Percentiles rank a stretch among this genome's conserved stretches.
Conservation (phyloP, 2,888 invertebrate genomes). For the Odontocerum albicorne region DNA sequence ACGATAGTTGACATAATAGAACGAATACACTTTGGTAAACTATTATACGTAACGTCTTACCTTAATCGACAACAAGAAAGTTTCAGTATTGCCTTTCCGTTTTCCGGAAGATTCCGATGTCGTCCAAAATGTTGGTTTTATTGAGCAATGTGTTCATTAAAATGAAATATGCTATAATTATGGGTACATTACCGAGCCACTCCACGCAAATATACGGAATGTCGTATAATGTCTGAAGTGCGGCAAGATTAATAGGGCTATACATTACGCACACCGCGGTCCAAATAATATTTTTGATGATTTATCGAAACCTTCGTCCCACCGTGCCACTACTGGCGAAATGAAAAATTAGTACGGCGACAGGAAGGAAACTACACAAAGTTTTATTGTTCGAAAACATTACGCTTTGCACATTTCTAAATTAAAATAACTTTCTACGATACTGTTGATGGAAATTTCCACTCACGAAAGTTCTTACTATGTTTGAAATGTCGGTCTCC, state of each 20-base stretch:
- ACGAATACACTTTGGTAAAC: neutral
- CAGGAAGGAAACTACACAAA: too few species aligned
- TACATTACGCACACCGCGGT: constrained; percentile 17
- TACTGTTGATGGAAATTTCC: too few species aligned
- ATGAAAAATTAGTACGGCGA: too few species aligned
- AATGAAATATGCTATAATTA: constrained; percentile 56
- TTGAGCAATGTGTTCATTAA: constrained; percentile 50
- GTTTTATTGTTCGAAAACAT: too few species aligned
- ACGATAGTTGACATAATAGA: neutral
- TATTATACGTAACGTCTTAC: too few species aligned
- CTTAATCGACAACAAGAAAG: too few species aligned
- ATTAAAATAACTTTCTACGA: too few species aligned
- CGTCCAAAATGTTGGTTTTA: constrained; percentile 8
- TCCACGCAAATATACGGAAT: constrained; percentile 31
- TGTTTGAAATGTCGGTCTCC: too few species aligned
- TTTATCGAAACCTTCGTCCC: constrained; percentile 9
- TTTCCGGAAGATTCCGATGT: neutral
- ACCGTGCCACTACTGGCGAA: constrained; percentile 1
- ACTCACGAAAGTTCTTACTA: too few species aligned
- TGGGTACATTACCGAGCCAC: constrained; percentile 42
- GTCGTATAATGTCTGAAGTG: constrained; percentile 20
- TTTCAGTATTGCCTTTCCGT: too few species aligned
- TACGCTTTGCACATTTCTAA: too few species aligned
- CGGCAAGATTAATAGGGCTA: constrained; percentile 21
- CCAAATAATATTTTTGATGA: constrained; percentile 14